phyloP scores from a whole-genome alignment of 2,113 vertebrate species.

The Lota lota region DNA sequence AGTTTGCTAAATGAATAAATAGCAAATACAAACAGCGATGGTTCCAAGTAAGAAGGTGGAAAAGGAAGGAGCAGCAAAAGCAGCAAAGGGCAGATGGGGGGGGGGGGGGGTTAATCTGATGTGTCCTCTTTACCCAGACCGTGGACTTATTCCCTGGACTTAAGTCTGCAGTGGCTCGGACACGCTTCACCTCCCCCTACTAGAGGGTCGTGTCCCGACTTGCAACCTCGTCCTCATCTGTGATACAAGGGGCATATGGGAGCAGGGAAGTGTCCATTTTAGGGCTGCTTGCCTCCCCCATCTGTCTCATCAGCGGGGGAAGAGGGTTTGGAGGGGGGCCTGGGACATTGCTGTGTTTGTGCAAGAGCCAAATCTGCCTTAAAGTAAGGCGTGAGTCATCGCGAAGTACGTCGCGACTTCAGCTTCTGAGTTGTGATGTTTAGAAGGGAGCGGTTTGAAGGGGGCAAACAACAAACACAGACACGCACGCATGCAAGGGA shows the following conservation, averaged over 20 bases:
- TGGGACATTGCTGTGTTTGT: slow-evolving; percentile 24
- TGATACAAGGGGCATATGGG: slow-evolving; percentile 18
- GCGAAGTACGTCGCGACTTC: slow-evolving; percentile 23
- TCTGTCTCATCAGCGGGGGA: slow-evolving; percentile 12
- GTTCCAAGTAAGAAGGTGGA: neutral
- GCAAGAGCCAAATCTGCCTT: slow-evolving; percentile 46
- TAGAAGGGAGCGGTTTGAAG: slow-evolving; percentile 30
- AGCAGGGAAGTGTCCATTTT: slow-evolving; percentile 37
- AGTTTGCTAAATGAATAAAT: too few relatives aligned
- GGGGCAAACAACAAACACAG: slow-evolving; percentile 12
- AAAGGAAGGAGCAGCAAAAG: slow-evolving; percentile 6
- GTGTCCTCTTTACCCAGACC: too few relatives aligned
- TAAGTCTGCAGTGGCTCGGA: slow-evolving; percentile 7
- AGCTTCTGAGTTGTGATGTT: slow-evolving; percentile 55
- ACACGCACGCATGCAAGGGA: neutral
- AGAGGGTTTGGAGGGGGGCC: neutral
- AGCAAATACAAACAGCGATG: too few relatives aligned
- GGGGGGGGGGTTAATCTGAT: too few relatives aligned
- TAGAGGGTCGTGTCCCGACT: slow-evolving; percentile 27
- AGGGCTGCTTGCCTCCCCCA: slow-evolving; percentile 15
- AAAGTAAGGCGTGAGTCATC: slow-evolving; percentile 51
- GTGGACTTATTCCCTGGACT: too few relatives aligned
- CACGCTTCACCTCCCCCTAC: slow-evolving; percentile 33
- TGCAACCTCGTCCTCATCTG: slow-evolving; percentile 43
- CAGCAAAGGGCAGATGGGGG: slow-evolving; percentile 6